Evolutionary conservation across 1,140 invertebrate genomes (phyloP).

Genomic region (Asbolus verrucosus): DNA sequence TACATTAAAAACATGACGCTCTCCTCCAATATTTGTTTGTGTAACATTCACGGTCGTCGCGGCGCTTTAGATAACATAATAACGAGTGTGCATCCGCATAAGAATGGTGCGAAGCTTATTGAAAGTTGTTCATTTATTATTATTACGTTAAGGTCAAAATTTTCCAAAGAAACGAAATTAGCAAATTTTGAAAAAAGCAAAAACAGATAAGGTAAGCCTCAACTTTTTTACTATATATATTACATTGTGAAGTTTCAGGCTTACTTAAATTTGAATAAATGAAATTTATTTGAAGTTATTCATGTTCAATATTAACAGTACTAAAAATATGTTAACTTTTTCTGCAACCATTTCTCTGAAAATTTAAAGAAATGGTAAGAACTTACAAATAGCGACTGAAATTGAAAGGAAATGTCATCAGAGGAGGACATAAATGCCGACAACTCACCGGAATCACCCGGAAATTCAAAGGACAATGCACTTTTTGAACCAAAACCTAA

Average conservation of each 20-base stretch:
- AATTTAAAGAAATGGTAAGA: background rate
- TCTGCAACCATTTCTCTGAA: background rate
- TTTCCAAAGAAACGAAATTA: too few relatives aligned
- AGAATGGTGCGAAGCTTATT: conserved; percentile 4
- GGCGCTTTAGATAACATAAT: conserved; percentile 43
- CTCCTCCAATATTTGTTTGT: conserved; percentile 43
- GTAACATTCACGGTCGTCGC: conserved; percentile 41
- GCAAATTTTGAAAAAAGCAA: too few relatives aligned
- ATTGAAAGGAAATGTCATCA: conserved; percentile 28
- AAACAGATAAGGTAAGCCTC: too few relatives aligned
- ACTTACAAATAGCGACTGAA: conserved; percentile 4
- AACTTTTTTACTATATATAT: too few relatives aligned
- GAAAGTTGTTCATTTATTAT: background rate
- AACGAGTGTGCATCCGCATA: conserved; percentile 25
- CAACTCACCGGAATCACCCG: conserved; percentile 29
- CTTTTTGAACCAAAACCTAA: conserved; percentile 72
- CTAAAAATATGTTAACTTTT: too few relatives aligned
- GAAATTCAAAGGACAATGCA: conserved; percentile 39
- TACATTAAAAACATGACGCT: conserved; percentile 44
- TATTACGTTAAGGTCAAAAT: background rate
- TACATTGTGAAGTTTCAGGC: too few relatives aligned
- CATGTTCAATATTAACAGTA: too few relatives aligned
- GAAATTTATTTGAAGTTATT: too few relatives aligned
- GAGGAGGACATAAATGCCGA: conserved; percentile 47
- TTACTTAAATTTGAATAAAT: too few relatives aligned